Percentiles rank a stretch among this genome's conserved stretches.
These are phyloP conservation scores for Passer domesticus DNA, from an alignment of 2,113 vertebrate genomes.

Conservation along the genomic window DNA sequence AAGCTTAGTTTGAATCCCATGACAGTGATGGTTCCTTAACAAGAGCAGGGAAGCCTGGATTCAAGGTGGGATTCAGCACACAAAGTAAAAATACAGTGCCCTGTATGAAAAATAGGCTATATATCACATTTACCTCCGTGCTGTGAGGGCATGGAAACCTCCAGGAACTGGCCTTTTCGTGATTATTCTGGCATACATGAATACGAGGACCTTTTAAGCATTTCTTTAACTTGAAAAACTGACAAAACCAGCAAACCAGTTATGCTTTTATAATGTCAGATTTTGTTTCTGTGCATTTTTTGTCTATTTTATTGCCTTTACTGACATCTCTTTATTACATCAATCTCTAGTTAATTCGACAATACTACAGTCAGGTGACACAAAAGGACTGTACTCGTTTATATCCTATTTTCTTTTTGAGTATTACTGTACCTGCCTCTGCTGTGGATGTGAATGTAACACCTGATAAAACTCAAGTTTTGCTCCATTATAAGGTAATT, in stretches of 20 bases:
- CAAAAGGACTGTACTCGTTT: slow-evolving; percentile 77
- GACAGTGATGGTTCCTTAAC: background rate
- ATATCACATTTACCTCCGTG: background rate
- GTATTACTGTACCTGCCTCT: slow-evolving; percentile 83
- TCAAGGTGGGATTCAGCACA: background rate
- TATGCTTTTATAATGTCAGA: background rate
- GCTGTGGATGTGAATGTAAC: slow-evolving; percentile 91
- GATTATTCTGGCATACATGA: background rate
- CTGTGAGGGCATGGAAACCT: background rate
- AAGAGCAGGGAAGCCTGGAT: background rate
- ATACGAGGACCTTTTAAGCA: background rate
- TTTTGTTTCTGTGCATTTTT: background rate
- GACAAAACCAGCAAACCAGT: background rate
- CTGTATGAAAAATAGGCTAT: background rate
- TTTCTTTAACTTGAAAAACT: background rate
- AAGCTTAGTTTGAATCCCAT: background rate
- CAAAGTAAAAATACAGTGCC: background rate
- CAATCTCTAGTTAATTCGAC: slow-evolving; percentile 82
- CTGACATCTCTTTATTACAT: background rate
- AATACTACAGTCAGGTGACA: slow-evolving; percentile 78
- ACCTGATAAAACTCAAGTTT: slow-evolving; percentile 93
- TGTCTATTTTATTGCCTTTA: background rate
- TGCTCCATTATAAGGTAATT: slow-evolving; percentile 93
- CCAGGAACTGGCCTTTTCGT: background rate
- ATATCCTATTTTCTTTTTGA: slow-evolving; percentile 87